phyloP scores from a whole-genome alignment of 2,797 vertebrate genomes.

The Poliocrania exsul region DNA sequence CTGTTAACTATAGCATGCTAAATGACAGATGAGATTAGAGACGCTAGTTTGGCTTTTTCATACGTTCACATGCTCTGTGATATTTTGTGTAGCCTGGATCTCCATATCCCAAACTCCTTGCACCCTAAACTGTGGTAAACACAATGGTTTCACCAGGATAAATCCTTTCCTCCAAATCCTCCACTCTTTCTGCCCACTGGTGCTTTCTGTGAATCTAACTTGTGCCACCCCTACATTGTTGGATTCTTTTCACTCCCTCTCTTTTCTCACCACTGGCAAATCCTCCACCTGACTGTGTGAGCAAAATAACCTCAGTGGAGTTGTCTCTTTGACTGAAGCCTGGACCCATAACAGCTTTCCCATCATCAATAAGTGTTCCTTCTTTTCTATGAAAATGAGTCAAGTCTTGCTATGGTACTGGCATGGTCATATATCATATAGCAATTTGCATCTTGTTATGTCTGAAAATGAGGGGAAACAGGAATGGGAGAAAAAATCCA shows the following conservation, averaged over 20 bases:
- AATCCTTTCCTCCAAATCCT: neutral
- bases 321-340: neutral
- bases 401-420: neutral
- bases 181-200: neutral
- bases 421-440: neutral
- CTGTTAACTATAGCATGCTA: neutral
- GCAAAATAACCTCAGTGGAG: neutral
- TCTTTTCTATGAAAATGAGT: neutral
- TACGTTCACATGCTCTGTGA: neutral
- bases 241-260: neutral
- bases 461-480: neutral
- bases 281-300: neutral
- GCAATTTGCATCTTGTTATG: neutral
- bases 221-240: accelerated
- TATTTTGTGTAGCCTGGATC: neutral
- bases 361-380: neutral
- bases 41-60: neutral
- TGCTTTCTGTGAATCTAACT: neutral
- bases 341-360: neutral
- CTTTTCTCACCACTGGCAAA: neutral
- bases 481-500: neutral
- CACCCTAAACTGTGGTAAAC: neutral
- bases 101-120: neutral
- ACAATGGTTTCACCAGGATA: neutral
- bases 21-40: neutral